Evolutionary conservation across 2,888 invertebrate species (phyloP).

Genomic region (Ennomos erosarius): DNA sequence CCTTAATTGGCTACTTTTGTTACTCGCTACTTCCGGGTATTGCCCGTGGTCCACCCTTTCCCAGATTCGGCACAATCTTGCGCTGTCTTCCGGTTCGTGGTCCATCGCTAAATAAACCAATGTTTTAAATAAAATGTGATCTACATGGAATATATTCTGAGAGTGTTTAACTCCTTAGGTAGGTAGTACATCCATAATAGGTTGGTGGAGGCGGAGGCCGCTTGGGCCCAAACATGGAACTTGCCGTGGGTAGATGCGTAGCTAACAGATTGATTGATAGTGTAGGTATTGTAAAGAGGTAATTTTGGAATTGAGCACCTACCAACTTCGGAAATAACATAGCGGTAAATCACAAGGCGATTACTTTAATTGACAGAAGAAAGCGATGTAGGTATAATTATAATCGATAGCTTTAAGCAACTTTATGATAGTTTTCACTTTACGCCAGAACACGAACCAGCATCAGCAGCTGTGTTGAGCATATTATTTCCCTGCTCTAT

Average conservation of each 20-base stretch:
- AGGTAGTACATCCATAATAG: conserved; percentile 26
- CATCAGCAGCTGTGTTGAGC: too few relatives aligned
- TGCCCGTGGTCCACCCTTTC: too few relatives aligned
- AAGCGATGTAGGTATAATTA: conserved; percentile 11
- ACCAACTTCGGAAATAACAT: conserved; percentile 12
- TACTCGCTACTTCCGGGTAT: too few relatives aligned
- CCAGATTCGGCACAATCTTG: too few relatives aligned
- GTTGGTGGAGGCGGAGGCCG: conserved; percentile 47
- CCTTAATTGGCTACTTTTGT: too few relatives aligned
- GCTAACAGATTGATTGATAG: conserved; percentile 37
- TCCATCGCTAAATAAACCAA: too few relatives aligned
- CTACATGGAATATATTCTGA: background rate
- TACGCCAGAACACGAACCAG: too few relatives aligned
- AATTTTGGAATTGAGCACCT: conserved; percentile 18
- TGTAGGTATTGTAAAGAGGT: conserved; percentile 28
- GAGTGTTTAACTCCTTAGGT: conserved; percentile 4
- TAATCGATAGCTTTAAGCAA: too few relatives aligned
- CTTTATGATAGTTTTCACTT: too few relatives aligned
- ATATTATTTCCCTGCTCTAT: too few relatives aligned
- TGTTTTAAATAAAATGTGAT: background rate
- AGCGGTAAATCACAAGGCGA: conserved; percentile 15
- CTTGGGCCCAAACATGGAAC: conserved; percentile 34
- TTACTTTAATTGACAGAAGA: conserved; percentile 6
- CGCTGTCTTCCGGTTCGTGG: too few relatives aligned
- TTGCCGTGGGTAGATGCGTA: conserved; percentile 35